Conservation (phyloP, 2,113 vertebrate species). For the Caranx ignobilis region DNA sequence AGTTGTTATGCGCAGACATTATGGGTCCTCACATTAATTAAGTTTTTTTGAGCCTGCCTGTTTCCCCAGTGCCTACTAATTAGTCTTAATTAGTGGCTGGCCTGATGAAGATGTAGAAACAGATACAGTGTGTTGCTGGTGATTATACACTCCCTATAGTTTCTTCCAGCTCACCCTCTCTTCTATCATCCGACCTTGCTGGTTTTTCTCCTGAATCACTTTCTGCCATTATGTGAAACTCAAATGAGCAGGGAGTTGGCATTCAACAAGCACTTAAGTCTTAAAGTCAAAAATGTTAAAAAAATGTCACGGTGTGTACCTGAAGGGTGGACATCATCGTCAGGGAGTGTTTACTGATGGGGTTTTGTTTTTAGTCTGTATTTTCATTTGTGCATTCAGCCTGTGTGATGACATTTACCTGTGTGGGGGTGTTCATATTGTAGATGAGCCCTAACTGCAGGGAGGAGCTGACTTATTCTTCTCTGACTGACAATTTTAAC, state of each 20-base stretch:
- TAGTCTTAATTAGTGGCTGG: conserved; percentile 77
- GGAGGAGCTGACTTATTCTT: conserved; percentile 37
- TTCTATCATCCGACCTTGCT: conserved; percentile 29
- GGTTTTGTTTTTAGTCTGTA: conserved; percentile 12
- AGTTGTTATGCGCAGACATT: conserved; percentile 68
- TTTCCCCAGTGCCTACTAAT: conserved; percentile 75
- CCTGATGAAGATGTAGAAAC: conserved; percentile 76
- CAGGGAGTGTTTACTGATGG: neutral
- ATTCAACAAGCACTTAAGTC: conserved; percentile 3
- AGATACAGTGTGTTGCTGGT: conserved; percentile 28
- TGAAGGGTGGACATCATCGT: neutral
- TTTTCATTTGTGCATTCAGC: conserved; percentile 10
- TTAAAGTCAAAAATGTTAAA: neutral
- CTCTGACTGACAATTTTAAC: conserved; percentile 47
- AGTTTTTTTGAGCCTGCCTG: conserved; percentile 67
- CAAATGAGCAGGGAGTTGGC: conserved; percentile 10
- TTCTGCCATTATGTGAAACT: conserved; percentile 18
- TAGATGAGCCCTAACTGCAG: conserved; percentile 39
- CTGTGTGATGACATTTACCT: conserved; percentile 53
- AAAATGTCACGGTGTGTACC: neutral
- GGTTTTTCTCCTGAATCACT: neutral
- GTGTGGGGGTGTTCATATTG: conserved; percentile 48
- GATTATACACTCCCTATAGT: conserved; percentile 42
- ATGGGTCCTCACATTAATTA: conserved; percentile 78
- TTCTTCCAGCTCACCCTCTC: neutral